These are phyloP conservation scores for Sipha maydis DNA, from an alignment of 2,888 invertebrate species.

Conservation along the genomic window DNA sequence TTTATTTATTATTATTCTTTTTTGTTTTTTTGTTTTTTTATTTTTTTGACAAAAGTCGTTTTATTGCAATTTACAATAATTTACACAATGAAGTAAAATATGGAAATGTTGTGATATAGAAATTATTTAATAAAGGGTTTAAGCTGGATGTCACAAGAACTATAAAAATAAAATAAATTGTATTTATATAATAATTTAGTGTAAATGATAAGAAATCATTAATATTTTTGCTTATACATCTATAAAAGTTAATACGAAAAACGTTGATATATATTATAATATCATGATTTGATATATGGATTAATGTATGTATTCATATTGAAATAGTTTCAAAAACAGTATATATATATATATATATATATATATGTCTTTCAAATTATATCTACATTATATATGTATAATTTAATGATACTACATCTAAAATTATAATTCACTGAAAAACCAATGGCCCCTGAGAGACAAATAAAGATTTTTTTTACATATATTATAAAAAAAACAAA, in stretches of 20 bases:
- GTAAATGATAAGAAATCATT: not conserved
- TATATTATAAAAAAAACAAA: slow-evolving; percentile 3
- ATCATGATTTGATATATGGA: not conserved
- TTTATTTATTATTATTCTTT: too few species aligned
- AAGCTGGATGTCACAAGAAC: too few species aligned
- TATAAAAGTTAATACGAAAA: slow-evolving; percentile 16
- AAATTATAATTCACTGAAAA: slow-evolving; percentile 36
- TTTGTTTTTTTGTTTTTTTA: too few species aligned
- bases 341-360: too few species aligned
- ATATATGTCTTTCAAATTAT: not conserved
- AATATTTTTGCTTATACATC: not conserved
- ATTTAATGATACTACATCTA: not conserved
- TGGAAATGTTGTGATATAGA: too few species aligned
- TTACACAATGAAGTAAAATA: too few species aligned
- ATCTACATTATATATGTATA: not conserved
- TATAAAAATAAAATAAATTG: too few species aligned
- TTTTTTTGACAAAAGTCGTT: not conserved
- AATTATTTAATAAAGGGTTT: too few species aligned
- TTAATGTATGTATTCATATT: not conserved
- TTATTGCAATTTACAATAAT: too few species aligned
- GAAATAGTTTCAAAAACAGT: not conserved
- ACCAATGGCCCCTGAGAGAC: slow-evolving; percentile 12
- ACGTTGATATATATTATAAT: not conserved
- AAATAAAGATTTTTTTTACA: slow-evolving; percentile 19
- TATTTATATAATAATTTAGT: not conserved